Evolutionary conservation across 2,888 invertebrate species (phyloP).

Genomic region (Microctonus hyperodae): DNA sequence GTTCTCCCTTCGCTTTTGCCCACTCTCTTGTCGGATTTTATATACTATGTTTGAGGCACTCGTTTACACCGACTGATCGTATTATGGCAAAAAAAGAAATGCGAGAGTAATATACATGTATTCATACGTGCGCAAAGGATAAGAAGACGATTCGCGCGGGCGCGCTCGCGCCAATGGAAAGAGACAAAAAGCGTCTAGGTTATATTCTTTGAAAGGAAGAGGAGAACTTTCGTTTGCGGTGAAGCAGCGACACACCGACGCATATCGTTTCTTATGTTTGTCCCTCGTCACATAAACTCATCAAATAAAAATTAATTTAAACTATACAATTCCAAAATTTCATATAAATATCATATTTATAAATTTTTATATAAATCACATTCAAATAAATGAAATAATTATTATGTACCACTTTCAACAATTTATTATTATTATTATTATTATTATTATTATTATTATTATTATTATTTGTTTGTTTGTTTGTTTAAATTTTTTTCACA

Average conservation of each 20-base stretch:
- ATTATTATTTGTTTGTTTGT: not conserved
- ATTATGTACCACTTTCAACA: not conserved
- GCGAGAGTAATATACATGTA: constrained; percentile 28
- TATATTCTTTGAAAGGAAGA: constrained; percentile 59
- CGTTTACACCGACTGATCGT: constrained; percentile 28
- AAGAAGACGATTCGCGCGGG: constrained; percentile 38
- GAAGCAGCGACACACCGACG: constrained; percentile 46
- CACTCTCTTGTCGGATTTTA: constrained; percentile 12
- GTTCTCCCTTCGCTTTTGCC: constrained; percentile 34
- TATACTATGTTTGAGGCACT: constrained; percentile 27
- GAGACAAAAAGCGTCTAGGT: constrained; percentile 46
- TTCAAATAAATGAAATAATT: constrained; percentile 1
- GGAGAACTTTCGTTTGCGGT: constrained; percentile 60
- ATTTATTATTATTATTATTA: not conserved
- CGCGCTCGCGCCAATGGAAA: constrained; percentile 37
- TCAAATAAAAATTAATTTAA: not conserved
- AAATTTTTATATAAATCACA: not conserved
- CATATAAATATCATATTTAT: not conserved
- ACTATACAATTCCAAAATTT: not conserved
- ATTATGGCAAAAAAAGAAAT: constrained; percentile 36
- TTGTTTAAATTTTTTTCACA: not conserved
- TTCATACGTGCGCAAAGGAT: constrained; percentile 25
- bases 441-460: too few species aligned
- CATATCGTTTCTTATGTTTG: constrained; percentile 37
- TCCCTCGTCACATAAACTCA: not conserved